Percentiles rank a stretch among this genome's conserved stretches.
Conservation (phyloP, 2,888 invertebrate species). For the Cryptops parisi region DNA sequence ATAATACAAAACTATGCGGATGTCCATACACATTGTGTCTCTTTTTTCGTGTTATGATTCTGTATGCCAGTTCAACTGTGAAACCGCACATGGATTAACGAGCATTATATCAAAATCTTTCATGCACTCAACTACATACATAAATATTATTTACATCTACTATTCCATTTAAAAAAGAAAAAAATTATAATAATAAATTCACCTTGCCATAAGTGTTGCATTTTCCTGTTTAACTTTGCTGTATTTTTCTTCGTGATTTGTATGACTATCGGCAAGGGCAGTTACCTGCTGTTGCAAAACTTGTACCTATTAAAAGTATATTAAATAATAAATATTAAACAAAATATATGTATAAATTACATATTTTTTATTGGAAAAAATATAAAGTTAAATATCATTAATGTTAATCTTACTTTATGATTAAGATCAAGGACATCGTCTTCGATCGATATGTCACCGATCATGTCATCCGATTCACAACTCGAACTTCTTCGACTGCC, state of each 20-base stretch:
- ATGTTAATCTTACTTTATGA: conserved; percentile 53
- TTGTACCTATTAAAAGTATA: conserved; percentile 56
- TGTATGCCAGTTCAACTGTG: too few species aligned
- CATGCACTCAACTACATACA: too few species aligned
- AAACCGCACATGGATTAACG: too few species aligned
- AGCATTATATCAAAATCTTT: too few species aligned
- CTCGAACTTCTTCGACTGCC: conserved; percentile 81
- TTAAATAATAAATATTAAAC: too few species aligned
- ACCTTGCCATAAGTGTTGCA: conserved; percentile 66
- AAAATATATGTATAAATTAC: too few species aligned
- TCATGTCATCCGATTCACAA: conserved; percentile 69
- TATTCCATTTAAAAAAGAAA: too few species aligned
- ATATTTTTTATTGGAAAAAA: not conserved
- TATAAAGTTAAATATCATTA: not conserved
- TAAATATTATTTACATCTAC: too few species aligned
- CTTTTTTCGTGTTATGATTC: too few species aligned
- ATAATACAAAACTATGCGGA: too few species aligned
- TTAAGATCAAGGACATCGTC: conserved; percentile 89
- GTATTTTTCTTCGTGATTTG: conserved; percentile 68
- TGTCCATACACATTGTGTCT: too few species aligned
- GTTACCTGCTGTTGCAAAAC: conserved; percentile 84
- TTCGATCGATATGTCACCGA: conserved; percentile 79
- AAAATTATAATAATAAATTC: conserved; percentile 19
- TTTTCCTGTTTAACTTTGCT: conserved; percentile 82
- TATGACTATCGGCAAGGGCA: conserved; percentile 72